A percentile compares a stretch with the other conserved stretches of the same genome.
phyloP scores from a whole-genome alignment of 2,113 vertebrate genomes.

The Misgurnus anguillicaudatus region DNA sequence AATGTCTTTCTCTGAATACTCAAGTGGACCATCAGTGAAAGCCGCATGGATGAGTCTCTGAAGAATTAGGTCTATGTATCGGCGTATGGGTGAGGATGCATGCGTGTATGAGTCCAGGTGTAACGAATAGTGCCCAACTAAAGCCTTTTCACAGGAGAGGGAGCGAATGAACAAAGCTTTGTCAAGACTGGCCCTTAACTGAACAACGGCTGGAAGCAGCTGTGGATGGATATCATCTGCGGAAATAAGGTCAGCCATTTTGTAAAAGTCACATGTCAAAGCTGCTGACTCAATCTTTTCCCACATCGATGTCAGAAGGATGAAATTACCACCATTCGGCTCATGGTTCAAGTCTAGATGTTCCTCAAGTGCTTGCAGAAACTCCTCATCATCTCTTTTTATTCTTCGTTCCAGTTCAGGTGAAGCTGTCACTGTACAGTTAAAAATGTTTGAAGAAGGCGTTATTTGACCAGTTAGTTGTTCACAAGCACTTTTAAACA shows the following conservation, averaged over 20 bases:
- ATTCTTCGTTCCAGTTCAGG: constrained; percentile 30
- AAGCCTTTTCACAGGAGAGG: constrained; percentile 56
- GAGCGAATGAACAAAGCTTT: constrained; percentile 74
- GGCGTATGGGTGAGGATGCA: constrained; percentile 82
- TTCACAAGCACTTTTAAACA: constrained; percentile 78
- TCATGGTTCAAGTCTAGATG: not conserved
- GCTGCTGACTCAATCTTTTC: constrained; percentile 63
- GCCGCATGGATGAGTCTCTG: constrained; percentile 73
- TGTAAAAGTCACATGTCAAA: constrained; percentile 57
- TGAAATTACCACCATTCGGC: constrained; percentile 41
- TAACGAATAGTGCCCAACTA: constrained; percentile 73
- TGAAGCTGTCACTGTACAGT: not conserved
- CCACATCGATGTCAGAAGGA: constrained; percentile 71
- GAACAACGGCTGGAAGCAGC: constrained; percentile 69
- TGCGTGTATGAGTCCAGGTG: constrained; percentile 77
- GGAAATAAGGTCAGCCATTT: constrained; percentile 80
- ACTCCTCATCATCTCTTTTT: constrained; percentile 62
- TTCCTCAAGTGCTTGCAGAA: constrained; percentile 39
- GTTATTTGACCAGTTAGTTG: constrained; percentile 65
- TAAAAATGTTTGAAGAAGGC: not conserved
- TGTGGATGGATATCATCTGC: constrained; percentile 86
- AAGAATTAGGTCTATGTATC: constrained; percentile 78
- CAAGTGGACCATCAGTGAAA: constrained; percentile 40
- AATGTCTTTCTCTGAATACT: constrained; percentile 66
- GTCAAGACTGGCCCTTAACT: constrained; percentile 67